Evolutionary conservation across 2,797 vertebrate species (phyloP), one percentile per base, ranked within the genome.

Genomic region (Acanthurus tractus): DNA sequence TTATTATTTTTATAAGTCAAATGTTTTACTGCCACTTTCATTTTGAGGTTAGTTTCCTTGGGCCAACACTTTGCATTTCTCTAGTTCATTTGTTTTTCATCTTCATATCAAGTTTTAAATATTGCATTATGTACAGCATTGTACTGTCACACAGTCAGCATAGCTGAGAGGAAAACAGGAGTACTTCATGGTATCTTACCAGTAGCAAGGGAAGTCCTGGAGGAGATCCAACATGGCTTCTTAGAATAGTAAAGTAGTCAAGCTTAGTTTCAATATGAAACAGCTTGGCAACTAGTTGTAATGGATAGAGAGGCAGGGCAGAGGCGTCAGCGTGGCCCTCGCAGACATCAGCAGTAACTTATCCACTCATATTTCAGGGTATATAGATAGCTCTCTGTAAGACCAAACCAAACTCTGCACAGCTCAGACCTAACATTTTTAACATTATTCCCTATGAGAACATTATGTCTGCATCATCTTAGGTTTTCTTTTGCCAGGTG

Each of bases 281-380:
- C 74, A 34, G 68, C 77, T 63, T 72, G 69, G 70, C 68, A 83
- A 29, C 45, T 55, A 25, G 77, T 61, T 63, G 25, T 70, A 42
- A 38, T 9, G 49, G 68, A 54, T 69, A 74, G 61, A 81, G 20
- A 55, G 70, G 62, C 63, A 71, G 63, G 72, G 66, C 53, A 71
- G 54, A 83, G 90, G 91, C 81, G 76, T 93, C 86, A 82, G 81
- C 78, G 74, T 83, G 88, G 80, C 86, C 86, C 62, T 88, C 81
- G 79, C 68, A 78, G 84, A 75, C 80, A 76, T 89, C 83, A 79
- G 77, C 78, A 67, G 71, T 79, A 79, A 91, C 86, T 92, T 92
- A 92, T 93, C 92, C 90, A 81, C 93, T 94, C 88, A 94, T 87
- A 94, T 95, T 93, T 94, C 94, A 92, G 87, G 67, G 84, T 94